Evolutionary conservation across 1,140 invertebrate genomes (phyloP).

Genomic region (Rhyacophila brunnea): DNA sequence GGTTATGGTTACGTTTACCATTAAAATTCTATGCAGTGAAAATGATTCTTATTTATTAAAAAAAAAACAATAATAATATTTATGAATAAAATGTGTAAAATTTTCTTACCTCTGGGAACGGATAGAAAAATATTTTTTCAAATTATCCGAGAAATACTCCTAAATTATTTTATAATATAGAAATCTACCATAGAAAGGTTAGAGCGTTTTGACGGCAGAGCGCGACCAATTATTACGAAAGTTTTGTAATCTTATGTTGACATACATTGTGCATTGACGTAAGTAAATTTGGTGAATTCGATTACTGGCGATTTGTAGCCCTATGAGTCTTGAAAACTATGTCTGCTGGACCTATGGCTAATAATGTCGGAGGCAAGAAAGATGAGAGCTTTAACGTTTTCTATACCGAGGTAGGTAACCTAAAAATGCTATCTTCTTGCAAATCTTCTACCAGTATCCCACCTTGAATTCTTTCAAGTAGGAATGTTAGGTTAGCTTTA

Average conservation of each 20-base stretch:
- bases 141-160: no score
- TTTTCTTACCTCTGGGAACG: no score
- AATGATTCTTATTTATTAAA: no score
- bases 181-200: no score
- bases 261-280: slow-evolving; percentile 8
- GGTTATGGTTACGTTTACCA: no score
- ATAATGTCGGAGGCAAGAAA: slow-evolving; percentile 15
- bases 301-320: no score
- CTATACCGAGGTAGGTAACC: slow-evolving; percentile 41
- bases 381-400: slow-evolving; percentile 45
- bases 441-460: background rate
- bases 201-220: background rate
- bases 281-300: background rate
- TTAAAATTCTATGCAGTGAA: no score
- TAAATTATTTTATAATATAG: no score
- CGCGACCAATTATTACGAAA: background rate
- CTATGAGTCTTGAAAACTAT: background rate
- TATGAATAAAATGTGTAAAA: no score
- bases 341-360: slow-evolving; percentile 10
- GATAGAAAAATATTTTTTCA: no score
- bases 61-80: no score
- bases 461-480: background rate
- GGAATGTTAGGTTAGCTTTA: slow-evolving; percentile 19
- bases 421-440: background rate
- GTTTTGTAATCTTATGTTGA: slow-evolving; percentile 3